Evolutionary conservation across 2,888 invertebrate genomes (phyloP).

Genomic region (Oscheius myriophilus): DNA sequence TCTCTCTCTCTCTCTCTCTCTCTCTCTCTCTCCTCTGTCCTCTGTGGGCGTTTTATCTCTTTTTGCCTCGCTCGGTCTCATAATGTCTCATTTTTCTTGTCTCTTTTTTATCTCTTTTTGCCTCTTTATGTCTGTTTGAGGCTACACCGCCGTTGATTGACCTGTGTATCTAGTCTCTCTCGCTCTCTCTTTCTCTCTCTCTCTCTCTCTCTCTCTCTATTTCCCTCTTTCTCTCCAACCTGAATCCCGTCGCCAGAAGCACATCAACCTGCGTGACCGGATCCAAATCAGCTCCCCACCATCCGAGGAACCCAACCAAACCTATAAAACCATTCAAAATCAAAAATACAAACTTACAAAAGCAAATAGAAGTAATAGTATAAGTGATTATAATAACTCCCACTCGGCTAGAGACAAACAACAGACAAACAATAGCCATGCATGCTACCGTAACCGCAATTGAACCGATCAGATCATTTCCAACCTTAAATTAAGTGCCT

Average conservation of each 20-base stretch:
- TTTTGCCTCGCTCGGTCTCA: too few relatives aligned
- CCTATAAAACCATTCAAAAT: constrained; percentile 59
- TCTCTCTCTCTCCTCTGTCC: too few relatives aligned
- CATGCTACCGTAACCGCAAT: constrained; percentile 66
- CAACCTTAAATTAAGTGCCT: constrained; percentile 31
- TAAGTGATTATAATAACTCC: constrained; percentile 64
- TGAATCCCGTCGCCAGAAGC: constrained; percentile 67
- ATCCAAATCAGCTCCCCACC: constrained; percentile 69
- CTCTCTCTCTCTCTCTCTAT: too few relatives aligned
- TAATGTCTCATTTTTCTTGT: too few relatives aligned
- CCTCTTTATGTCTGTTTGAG: too few relatives aligned
- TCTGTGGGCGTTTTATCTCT: too few relatives aligned
- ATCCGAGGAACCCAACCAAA: constrained; percentile 65
- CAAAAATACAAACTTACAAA: constrained; percentile 58
- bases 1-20: too few relatives aligned
- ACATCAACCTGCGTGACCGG: constrained; percentile 68
- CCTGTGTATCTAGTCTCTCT: neutral
- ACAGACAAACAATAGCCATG: constrained; percentile 65
- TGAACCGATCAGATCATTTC: constrained; percentile 54
- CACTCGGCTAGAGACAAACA: constrained; percentile 62
- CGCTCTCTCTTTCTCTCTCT: neutral
- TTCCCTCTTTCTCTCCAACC: constrained; percentile 8
- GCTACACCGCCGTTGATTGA: too few relatives aligned
- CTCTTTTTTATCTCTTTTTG: too few relatives aligned
- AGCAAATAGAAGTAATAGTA: constrained; percentile 66